A percentile compares a stretch with the other conserved stretches of the same genome.
Conservation (phyloP, 2,113 vertebrate genomes). For the Megatriorchis doriae region DNA sequence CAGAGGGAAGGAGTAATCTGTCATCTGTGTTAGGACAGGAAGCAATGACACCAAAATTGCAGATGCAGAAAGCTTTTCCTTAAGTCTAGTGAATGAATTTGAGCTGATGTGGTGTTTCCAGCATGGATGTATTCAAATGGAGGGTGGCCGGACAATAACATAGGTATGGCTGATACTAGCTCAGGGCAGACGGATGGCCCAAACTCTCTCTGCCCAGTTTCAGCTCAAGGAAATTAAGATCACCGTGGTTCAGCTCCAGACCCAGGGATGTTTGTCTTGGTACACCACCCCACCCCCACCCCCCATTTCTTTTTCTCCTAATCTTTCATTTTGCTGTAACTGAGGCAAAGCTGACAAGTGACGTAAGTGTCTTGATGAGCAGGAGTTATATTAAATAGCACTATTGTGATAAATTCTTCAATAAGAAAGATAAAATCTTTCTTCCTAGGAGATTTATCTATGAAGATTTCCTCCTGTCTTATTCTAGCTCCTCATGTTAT, state of each 20-base stretch:
- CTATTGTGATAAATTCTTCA: slow-evolving; percentile 40
- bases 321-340: slow-evolving; percentile 5
- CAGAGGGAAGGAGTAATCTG: not conserved
- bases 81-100: not conserved
- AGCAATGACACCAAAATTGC: not conserved
- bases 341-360: slow-evolving; percentile 22
- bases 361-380: slow-evolving; percentile 9
- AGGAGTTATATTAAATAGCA: slow-evolving; percentile 30
- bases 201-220: not conserved
- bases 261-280: not conserved
- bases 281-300: not conserved
- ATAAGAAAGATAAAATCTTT: slow-evolving; percentile 53
- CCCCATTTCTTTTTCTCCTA: not conserved
- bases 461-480: not conserved
- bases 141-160: not conserved
- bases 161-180: accelerated
- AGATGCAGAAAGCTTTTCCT: not conserved
- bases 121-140: not conserved
- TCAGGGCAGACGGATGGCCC: not conserved
- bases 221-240: not conserved
- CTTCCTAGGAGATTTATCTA: not conserved
- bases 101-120: not conserved
- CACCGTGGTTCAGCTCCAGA: not conserved
- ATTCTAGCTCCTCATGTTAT: not conserved
- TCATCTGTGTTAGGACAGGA: not conserved